Evolutionary conservation across 1,140 invertebrate species (phyloP).

Genomic region (Vanessa tameamea): DNA sequence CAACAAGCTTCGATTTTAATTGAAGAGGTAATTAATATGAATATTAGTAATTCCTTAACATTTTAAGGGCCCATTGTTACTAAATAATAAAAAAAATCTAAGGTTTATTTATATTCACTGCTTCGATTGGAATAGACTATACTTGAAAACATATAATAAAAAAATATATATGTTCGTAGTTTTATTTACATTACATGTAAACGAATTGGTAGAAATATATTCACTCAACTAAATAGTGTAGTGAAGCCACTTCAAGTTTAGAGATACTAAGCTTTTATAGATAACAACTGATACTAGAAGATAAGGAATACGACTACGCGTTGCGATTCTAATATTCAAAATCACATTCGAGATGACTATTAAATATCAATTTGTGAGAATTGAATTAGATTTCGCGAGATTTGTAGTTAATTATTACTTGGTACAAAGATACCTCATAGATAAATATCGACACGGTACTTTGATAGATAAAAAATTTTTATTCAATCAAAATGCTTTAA

Average conservation of each 20-base stretch:
- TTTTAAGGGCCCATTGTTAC: too few species aligned
- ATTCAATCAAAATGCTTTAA: background rate
- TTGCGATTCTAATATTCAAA: background rate
- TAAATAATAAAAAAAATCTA: too few species aligned
- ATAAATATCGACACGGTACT: background rate
- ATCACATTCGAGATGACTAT: background rate
- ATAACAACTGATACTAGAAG: slow-evolving; percentile 18
- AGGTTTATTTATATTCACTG: too few species aligned
- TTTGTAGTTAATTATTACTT: background rate
- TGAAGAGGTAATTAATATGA: too few species aligned
- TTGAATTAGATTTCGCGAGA: background rate
- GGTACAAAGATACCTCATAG: background rate
- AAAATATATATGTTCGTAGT: background rate
- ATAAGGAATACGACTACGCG: slow-evolving; percentile 15
- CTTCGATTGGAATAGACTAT: too few species aligned
- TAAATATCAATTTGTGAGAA: background rate
- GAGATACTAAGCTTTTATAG: slow-evolving; percentile 15
- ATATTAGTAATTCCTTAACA: too few species aligned
- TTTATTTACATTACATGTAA: slow-evolving; percentile 14
- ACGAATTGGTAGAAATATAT: slow-evolving; percentile 20
- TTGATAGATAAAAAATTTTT: background rate
- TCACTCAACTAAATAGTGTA: background rate
- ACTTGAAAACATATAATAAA: background rate
- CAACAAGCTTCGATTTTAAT: too few species aligned
- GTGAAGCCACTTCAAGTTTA: slow-evolving; percentile 4